Base-by-base conservation (phyloP, 2,797 vertebrate species). In the Melanotaenia parkinsoni region DNA sequence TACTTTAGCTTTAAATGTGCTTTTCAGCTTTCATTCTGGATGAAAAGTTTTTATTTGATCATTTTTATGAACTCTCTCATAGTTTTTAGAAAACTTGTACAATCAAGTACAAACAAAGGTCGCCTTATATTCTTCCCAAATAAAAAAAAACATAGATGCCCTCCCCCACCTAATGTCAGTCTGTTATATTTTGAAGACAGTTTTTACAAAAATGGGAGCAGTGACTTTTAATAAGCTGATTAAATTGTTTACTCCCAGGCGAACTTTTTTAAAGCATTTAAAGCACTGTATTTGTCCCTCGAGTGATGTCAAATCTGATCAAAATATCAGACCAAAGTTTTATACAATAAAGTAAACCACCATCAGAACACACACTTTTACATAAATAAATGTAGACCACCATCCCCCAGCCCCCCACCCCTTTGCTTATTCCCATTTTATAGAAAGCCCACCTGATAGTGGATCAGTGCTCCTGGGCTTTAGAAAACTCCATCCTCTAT, bases 401-500 rank as follows among this genome's bases (percentile, higher is more conserved):
- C 32, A 73, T 43, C 20, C 61, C 53, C 37, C 8, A 4, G 12
- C 33, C 20, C 61, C 5, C 40, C 40, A 2, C 45, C 20, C 2
- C 18, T n/a, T 9, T 4, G 50, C 58, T 70, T 67, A 63, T 79
- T 84, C 67, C 80, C 66, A 78, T 73, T 91, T 87, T 84, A 81
- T 78, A 64, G 79, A 75, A 88, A 84, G 79, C 88, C 88, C 83
- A 89, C 85, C 87, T 89, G 89, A 89, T 87, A 85, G 87, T 75
- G 70, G 86, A 88, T 91, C 86, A 77, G 91, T 81, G 85, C 86
- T 77, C 81, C 85, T 80, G 75, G 84, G 89, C 83, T 87, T 89
- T 82, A 69, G 57, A 86, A 82, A 88, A 82, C 80, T 76, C 80
- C 72, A 71, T 86, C 79, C 87, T 81, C 79, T 80, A 68, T 84